A percentile compares a stretch with the other conserved stretches of the same genome.
Conservation (phyloP, 2,888 invertebrate genomes). For the Tridacna gigas region DNA sequence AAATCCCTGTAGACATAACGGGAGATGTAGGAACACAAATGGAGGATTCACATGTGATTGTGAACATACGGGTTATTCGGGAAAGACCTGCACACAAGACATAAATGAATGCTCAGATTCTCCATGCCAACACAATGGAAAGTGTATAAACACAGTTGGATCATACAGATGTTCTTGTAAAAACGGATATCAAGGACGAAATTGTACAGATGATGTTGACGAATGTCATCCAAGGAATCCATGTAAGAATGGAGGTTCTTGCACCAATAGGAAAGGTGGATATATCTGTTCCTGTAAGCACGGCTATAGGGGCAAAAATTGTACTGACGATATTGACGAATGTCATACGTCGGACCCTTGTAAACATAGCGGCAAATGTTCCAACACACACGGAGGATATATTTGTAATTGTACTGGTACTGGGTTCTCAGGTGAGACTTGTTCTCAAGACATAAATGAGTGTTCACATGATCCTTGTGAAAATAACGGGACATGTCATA, state of each 20-base stretch:
- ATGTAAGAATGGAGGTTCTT: conserved; percentile 6
- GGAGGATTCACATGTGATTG: background rate
- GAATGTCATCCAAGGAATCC: conserved; percentile 26
- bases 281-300: background rate
- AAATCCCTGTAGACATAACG: background rate
- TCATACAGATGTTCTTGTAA: conserved; percentile 1
- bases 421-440: conserved; percentile 58
- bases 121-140: conserved; percentile 12
- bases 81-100: background rate
- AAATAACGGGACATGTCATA: background rate
- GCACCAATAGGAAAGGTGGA: background rate
- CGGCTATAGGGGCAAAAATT: conserved; percentile 43
- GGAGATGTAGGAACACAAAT: background rate
- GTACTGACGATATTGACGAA: conserved; percentile 60
- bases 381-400: conserved; percentile 53
- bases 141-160: conserved; percentile 26
- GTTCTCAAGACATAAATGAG: conserved; percentile 62
- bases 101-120: background rate
- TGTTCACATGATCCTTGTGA: conserved; percentile 40
- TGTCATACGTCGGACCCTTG: conserved; percentile 48
- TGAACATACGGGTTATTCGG: background rate
- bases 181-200: background rate
- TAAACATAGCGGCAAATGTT: conserved; percentile 47
- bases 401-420: conserved; percentile 46
- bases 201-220: conserved; percentile 43